phyloP scores from a whole-genome alignment of 2,888 invertebrate species.

The Euproctis similis region DNA sequence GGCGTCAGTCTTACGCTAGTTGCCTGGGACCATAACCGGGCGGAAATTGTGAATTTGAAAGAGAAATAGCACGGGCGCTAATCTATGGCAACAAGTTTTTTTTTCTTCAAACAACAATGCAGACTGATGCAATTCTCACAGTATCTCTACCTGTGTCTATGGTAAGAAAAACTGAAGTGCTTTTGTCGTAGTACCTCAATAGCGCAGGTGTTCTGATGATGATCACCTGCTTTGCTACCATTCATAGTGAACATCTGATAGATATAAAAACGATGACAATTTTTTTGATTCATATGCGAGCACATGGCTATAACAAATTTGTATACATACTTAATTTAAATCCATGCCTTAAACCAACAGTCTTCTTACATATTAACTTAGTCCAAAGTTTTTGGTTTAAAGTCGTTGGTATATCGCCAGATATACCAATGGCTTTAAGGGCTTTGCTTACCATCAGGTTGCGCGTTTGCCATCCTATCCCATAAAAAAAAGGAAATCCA shows the following conservation, averaged over 20 bases:
- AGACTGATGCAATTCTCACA: constrained; percentile 37
- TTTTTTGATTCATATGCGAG: no score
- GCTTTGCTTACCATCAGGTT: no score
- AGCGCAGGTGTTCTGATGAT: constrained; percentile 9
- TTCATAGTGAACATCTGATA: neutral
- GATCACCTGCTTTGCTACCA: constrained; percentile 1
- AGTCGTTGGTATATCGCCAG: no score
- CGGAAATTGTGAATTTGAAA: constrained; percentile 12
- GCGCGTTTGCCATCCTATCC: no score
- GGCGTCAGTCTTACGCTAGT: constrained; percentile 16
- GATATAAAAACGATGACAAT: no score
- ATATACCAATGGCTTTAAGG: no score
- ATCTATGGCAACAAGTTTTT: constrained; percentile 10
- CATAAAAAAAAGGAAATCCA: no score
- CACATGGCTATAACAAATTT: no score
- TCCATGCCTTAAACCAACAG: no score
- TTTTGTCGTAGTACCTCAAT: neutral
- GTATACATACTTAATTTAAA: no score
- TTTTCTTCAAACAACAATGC: constrained; percentile 19
- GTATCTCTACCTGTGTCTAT: constrained; percentile 39
- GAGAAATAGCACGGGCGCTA: constrained; percentile 32
- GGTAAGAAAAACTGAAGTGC: neutral
- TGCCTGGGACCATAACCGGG: constrained; percentile 16
- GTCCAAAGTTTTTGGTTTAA: no score
- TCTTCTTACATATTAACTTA: no score